Conservation (phyloP, 2,888 invertebrate genomes). For the Chloromyia formosa region DNA sequence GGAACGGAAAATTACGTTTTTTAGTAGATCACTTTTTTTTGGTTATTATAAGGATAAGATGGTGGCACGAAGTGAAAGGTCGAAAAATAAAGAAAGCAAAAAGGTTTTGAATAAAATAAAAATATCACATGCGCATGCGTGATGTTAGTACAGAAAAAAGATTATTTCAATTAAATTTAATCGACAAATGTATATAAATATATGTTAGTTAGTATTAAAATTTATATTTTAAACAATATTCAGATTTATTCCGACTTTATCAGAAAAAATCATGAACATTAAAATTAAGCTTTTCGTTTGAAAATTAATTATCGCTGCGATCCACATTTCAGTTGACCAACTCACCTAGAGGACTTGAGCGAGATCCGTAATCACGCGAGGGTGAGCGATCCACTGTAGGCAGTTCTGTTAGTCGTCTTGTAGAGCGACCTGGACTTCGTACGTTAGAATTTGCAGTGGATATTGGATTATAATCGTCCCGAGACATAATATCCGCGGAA, state of each 20-base stretch:
- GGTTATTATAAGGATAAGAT: neutral
- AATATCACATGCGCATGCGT: constrained; percentile 10
- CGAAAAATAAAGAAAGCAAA: neutral
- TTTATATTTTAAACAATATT: neutral
- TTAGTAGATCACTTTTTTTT: neutral
- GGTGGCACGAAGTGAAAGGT: neutral
- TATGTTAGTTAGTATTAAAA: neutral
- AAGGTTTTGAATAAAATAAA: neutral
- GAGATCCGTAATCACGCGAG: constrained; percentile 78
- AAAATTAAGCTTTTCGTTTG: too few relatives aligned
- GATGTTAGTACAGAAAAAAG: neutral
- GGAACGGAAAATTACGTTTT: neutral
- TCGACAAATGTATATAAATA: neutral
- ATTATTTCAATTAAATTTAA: neutral
- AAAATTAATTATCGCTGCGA: too few relatives aligned
- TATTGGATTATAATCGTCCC: constrained; percentile 67
- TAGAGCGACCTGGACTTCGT: constrained; percentile 68
- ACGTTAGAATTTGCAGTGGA: constrained; percentile 74
- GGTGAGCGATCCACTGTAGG: constrained; percentile 92
- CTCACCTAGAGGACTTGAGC: constrained; percentile 68
- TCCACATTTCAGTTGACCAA: constrained; percentile 45
- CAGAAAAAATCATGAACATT: too few relatives aligned
- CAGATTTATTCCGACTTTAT: too few relatives aligned
- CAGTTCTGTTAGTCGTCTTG: constrained; percentile 75
- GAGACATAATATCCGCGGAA: constrained; percentile 66